Evolutionary conservation across 2,888 invertebrate genomes (phyloP).

Genomic region (Dynastes maya): DNA sequence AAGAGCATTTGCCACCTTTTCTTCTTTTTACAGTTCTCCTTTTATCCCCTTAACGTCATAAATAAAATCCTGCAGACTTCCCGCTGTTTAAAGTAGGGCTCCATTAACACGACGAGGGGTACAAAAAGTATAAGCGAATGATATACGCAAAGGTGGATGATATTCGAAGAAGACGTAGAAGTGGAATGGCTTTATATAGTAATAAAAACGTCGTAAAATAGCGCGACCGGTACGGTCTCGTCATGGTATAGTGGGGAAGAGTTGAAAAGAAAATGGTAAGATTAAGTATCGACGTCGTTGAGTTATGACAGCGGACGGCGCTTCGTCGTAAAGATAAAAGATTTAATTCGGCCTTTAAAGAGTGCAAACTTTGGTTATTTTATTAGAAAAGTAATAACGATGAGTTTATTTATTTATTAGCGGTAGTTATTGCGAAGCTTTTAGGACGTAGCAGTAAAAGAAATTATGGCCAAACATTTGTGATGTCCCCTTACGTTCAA

Average conservation of each 20-base stretch:
- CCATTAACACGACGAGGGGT: slow-evolving; percentile 3
- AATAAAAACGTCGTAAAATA: slow-evolving; percentile 39
- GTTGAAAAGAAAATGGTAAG: slow-evolving; percentile 21
- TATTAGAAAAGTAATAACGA: background rate
- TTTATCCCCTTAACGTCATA: background rate
- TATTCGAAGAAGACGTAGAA: slow-evolving; percentile 27
- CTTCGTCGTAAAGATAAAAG: slow-evolving; percentile 21
- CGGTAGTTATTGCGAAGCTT: no score
- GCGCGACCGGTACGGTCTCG: slow-evolving; percentile 6
- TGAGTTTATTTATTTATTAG: slow-evolving; percentile 1
- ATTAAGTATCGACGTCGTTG: slow-evolving; percentile 27
- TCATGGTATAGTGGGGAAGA: background rate
- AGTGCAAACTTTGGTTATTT: background rate
- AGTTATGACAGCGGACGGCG: slow-evolving; percentile 6
- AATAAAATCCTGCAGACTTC: slow-evolving; percentile 18
- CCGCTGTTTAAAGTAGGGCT: background rate
- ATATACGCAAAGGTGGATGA: slow-evolving; percentile 1
- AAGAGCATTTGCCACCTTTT: background rate
- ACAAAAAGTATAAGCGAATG: slow-evolving; percentile 2
- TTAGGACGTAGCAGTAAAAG: no score
- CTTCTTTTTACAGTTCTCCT: no score
- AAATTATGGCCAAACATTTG: no score
- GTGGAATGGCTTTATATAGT: slow-evolving; percentile 35
- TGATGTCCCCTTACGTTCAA: no score
- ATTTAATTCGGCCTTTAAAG: slow-evolving; percentile 30